phyloP scores from a whole-genome alignment of 2,888 invertebrate genomes.

The Sabatieria punctata region DNA sequence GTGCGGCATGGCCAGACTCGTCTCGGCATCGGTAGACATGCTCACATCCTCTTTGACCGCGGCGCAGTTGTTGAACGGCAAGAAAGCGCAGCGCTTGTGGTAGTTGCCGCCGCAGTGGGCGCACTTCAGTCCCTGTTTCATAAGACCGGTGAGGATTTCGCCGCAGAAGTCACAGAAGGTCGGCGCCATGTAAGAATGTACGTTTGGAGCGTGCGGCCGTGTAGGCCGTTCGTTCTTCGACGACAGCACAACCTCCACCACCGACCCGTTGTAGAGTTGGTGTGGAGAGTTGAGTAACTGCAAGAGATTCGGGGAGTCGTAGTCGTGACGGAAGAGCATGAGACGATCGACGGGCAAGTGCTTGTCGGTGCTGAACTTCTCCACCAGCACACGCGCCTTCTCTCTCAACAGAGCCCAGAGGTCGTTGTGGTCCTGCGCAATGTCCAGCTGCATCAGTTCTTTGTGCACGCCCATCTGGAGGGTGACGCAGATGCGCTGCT shows the following conservation, averaged over 20 bases:
- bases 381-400: constrained; percentile 1
- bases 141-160: constrained; percentile 27
- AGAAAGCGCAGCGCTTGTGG: constrained; percentile 27
- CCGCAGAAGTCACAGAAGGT: constrained; percentile 32
- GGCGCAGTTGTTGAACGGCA: constrained; percentile 26
- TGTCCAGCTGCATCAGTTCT: constrained; percentile 7
- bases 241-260: constrained; percentile 24
- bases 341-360: constrained; percentile 11
- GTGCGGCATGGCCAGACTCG: constrained; percentile 21
- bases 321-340: constrained; percentile 28
- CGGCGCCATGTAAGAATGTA: constrained; percentile 20
- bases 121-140: constrained; percentile 28
- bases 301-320: constrained; percentile 23
- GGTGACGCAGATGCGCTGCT: constrained; percentile 6
- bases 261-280: constrained; percentile 22
- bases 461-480: constrained; percentile 9
- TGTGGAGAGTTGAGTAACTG: constrained; percentile 18
- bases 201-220: constrained; percentile 19
- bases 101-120: constrained; percentile 26
- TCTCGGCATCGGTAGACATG: background rate
- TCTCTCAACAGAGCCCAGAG: background rate
- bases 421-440: background rate
- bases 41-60: constrained; percentile 5
- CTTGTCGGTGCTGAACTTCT: constrained; percentile 2
- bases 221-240: constrained; percentile 18